Evolutionary conservation across 2,113 vertebrate genomes (phyloP).

Genomic region (Anguilla rostrata): DNA sequence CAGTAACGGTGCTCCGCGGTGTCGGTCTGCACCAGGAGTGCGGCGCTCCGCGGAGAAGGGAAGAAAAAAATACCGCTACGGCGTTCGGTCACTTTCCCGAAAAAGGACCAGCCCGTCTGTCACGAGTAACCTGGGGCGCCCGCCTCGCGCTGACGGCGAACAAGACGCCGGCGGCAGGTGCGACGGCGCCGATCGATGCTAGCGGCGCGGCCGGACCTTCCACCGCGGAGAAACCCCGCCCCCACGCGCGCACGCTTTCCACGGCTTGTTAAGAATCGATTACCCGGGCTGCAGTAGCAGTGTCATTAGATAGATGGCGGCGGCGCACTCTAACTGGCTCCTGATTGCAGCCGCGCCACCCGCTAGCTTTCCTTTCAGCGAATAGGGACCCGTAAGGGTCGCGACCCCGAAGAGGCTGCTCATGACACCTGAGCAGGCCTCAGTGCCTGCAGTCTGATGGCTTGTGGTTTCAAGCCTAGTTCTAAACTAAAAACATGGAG

Average conservation of each 20-base stretch:
- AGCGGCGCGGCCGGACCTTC: not conserved
- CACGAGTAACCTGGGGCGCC: not conserved
- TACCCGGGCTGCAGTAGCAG: slow-evolving; percentile 51
- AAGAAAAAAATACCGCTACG: not conserved
- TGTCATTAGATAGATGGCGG: slow-evolving; percentile 52
- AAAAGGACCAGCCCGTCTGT: not conserved
- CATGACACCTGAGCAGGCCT: not conserved
- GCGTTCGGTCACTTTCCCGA: not conserved
- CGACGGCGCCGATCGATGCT: not conserved
- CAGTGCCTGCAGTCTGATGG: not conserved
- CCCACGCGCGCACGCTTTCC: slow-evolving; percentile 23
- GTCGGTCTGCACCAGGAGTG: not conserved
- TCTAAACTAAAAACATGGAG: not conserved
- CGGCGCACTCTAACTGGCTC: slow-evolving; percentile 20
- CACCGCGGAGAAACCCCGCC: not conserved
- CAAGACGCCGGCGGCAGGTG: not conserved
- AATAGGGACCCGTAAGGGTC: slow-evolving; percentile 20
- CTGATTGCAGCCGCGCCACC: not conserved
- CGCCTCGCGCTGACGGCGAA: not conserved
- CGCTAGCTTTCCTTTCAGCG: not conserved
- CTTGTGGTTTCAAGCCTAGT: not conserved
- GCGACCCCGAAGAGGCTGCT: not conserved
- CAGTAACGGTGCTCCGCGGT: not conserved
- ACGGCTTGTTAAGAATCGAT: slow-evolving; percentile 58
- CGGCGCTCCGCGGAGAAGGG: not conserved